phyloP scores from a whole-genome alignment of 2,888 invertebrate genomes.

The Tachina grossa region DNA sequence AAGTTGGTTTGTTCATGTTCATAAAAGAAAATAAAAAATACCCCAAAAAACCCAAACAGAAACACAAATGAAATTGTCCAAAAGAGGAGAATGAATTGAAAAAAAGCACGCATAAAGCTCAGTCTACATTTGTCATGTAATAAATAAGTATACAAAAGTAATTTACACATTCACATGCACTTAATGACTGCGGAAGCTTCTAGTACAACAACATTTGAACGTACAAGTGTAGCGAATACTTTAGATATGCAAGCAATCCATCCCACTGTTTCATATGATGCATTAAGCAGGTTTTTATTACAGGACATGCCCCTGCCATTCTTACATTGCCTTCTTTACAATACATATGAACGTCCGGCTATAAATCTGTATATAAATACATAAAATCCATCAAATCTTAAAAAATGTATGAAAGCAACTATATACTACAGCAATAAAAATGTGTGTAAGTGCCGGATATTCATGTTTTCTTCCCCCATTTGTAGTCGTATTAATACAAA shows the following conservation, averaged over 20 bases:
- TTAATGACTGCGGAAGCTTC: too few species aligned
- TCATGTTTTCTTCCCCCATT: not conserved
- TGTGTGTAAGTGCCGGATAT: constrained; percentile 25
- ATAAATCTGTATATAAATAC: not conserved
- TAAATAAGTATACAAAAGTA: too few species aligned
- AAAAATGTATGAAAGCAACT: not conserved
- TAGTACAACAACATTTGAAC: not conserved
- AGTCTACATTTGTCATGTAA: too few species aligned
- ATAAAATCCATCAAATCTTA: constrained; percentile 7
- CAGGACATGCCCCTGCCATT: not conserved
- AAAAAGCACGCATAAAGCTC: not conserved
- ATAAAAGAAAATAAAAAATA: not conserved
- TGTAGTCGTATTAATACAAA: constrained; percentile 27
- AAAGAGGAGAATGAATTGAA: constrained; percentile 11
- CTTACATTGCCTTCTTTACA: not conserved
- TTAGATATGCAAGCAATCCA: not conserved
- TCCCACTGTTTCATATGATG: not conserved
- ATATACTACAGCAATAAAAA: not conserved
- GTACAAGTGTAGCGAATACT: not conserved
- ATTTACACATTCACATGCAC: too few species aligned
- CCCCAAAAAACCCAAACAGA: too few species aligned
- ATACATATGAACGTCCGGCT: constrained; percentile 5
- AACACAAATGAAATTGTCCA: constrained; percentile 22
- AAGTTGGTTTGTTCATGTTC: constrained; percentile 26
- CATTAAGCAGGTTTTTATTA: not conserved